phyloP scores from a whole-genome alignment of 2,888 invertebrate genomes.

The Hydriomena furcata region DNA sequence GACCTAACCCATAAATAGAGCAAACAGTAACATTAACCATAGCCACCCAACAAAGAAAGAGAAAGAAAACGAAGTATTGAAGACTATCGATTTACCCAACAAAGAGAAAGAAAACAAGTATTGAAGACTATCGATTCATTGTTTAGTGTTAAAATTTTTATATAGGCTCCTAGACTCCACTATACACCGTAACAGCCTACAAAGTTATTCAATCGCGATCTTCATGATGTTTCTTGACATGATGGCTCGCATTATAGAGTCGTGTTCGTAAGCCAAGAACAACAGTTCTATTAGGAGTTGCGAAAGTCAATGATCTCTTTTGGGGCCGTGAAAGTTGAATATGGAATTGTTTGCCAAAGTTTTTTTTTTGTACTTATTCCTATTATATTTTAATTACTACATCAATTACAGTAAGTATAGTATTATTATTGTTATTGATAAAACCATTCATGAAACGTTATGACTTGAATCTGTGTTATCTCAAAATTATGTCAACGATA shows the following conservation, averaged over 20 bases:
- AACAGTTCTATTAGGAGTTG: conserved; percentile 40
- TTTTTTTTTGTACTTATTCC: conserved; percentile 11
- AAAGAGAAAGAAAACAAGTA: no score
- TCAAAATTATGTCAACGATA: conserved; percentile 13
- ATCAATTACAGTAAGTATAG: neutral
- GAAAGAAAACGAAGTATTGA: no score
- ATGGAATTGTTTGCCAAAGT: conserved; percentile 15
- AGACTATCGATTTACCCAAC: no score
- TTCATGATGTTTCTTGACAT: conserved; percentile 47
- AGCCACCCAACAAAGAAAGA: no score
- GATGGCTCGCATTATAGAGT: conserved; percentile 38
- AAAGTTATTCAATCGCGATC: conserved; percentile 47
- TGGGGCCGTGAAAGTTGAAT: conserved; percentile 31
- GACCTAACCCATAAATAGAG: no score
- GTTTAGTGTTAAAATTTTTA: no score
- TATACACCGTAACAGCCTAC: conserved; percentile 16
- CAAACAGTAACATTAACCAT: no score
- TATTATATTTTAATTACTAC: conserved; percentile 1
- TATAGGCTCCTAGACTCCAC: neutral
- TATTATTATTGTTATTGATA: neutral
- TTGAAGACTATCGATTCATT: no score
- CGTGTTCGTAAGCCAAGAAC: conserved; percentile 32
- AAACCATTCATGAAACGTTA: conserved; percentile 4
- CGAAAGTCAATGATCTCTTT: conserved; percentile 48
- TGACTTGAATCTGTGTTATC: neutral